Percentiles rank a stretch among this genome's conserved stretches.
phyloP scores from a whole-genome alignment of 2,888 invertebrate genomes.

The Nomada ruficornis region DNA sequence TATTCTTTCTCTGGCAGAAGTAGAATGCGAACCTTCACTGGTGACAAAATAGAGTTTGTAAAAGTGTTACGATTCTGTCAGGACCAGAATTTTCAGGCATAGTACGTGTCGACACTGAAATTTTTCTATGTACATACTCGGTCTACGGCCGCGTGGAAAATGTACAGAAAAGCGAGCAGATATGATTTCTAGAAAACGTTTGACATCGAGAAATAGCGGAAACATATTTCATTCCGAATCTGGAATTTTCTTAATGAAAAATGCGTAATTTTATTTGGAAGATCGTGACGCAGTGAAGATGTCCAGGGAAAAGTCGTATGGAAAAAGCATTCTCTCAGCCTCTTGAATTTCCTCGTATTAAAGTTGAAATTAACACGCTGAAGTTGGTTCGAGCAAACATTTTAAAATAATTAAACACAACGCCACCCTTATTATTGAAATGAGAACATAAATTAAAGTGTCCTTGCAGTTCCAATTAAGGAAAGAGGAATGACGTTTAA shows the following conservation, averaged over 20 bases:
- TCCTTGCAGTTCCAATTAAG: too few relatives aligned
- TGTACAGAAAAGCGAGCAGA: neutral
- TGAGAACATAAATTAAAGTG: too few relatives aligned
- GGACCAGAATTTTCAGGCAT: conserved; percentile 17
- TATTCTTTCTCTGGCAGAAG: neutral
- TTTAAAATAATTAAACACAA: neutral
- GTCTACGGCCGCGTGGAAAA: neutral
- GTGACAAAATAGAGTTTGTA: conserved; percentile 8
- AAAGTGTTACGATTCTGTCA: conserved; percentile 24
- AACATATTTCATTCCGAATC: too few relatives aligned
- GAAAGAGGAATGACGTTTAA: too few relatives aligned
- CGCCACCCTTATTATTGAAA: neutral
- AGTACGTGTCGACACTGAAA: neutral
- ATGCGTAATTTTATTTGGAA: too few relatives aligned
- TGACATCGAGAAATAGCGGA: neutral
- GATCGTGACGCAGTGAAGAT: neutral
- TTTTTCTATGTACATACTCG: conserved; percentile 1
- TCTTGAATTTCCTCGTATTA: neutral
- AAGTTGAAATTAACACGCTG: neutral
- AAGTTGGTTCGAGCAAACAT: neutral
- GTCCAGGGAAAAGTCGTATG: neutral
- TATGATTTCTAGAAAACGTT: neutral
- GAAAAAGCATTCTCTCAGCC: neutral
- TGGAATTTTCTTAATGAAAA: neutral
- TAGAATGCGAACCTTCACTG: neutral